A percentile compares a stretch with the other conserved stretches of the same genome.
phyloP scores from a whole-genome alignment of 2,888 invertebrate species.

The Acanthopleura granulata region DNA sequence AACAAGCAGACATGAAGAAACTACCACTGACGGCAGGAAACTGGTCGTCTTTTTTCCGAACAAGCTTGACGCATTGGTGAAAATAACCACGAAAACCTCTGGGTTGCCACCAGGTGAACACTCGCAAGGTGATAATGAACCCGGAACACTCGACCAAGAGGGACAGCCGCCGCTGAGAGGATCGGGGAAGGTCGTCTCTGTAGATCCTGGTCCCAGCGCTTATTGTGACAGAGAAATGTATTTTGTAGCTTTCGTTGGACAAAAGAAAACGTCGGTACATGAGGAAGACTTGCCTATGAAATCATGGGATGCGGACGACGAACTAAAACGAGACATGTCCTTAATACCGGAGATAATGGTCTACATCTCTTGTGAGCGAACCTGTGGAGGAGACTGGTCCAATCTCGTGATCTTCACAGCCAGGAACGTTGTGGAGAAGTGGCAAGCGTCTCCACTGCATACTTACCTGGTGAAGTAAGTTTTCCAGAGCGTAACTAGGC shows the following conservation, averaged over 20 bases:
- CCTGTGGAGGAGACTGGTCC: not conserved
- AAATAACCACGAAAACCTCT: no score
- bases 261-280: not conserved
- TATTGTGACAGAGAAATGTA: not conserved
- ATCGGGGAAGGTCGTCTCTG: no score
- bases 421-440: not conserved
- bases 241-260: constrained; percentile 6
- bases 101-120: no score
- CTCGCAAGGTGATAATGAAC: no score
- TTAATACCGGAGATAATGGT: not conserved
- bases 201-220: no score
- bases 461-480: not conserved
- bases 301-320: not conserved
- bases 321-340: not conserved
- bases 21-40: no score
- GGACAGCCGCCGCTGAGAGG: no score
- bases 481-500: not conserved
- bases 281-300: not conserved
- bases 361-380: not conserved
- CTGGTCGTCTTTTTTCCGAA: no score
- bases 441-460: not conserved
- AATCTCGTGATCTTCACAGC: not conserved
- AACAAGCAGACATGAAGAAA: no score
- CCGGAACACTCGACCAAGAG: no score
- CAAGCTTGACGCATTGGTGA: no score